Percentiles rank a stretch among this genome's conserved stretches.
Conservation (phyloP, 2,797 vertebrate species). For the Kryptopterus vitreolus region DNA sequence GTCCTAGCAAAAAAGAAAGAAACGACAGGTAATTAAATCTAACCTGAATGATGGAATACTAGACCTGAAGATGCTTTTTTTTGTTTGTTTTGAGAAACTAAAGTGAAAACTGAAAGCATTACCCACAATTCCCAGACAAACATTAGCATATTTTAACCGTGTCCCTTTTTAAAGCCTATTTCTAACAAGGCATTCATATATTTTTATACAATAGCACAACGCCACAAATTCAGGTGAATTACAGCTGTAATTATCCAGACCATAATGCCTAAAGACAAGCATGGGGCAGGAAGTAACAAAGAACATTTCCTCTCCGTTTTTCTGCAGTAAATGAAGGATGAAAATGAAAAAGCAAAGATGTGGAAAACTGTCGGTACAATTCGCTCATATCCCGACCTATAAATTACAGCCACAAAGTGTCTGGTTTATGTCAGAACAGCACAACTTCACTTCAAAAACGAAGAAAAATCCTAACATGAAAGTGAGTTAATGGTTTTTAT, state of each 20-base stretch:
- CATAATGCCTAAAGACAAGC: background rate
- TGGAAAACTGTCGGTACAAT: constrained; percentile 29
- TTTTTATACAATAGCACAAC: background rate
- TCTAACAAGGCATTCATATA: background rate
- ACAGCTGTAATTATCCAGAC: background rate
- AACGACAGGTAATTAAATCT: constrained; percentile 30
- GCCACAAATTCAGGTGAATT: background rate
- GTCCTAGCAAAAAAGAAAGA: constrained; percentile 76
- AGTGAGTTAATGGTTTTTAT: constrained; percentile 33
- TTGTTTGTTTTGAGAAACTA: background rate
- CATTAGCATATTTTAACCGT: background rate
- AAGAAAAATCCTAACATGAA: constrained; percentile 7
- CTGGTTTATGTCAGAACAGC: constrained; percentile 34
- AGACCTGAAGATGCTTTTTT: constrained; percentile 2
- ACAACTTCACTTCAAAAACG: constrained; percentile 11
- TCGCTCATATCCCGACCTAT: constrained; percentile 29
- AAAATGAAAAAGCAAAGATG: constrained; percentile 10
- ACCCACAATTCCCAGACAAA: background rate
- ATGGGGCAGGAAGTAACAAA: background rate
- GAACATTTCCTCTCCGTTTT: constrained; percentile 11
- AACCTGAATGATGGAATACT: constrained; percentile 20
- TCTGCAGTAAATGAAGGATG: constrained; percentile 19
- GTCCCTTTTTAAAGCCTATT: background rate
- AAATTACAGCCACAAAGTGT: constrained; percentile 11
- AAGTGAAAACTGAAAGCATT: constrained; percentile 3